phyloP scores from a whole-genome alignment of 2,888 invertebrate species.

The Acleris literana region DNA sequence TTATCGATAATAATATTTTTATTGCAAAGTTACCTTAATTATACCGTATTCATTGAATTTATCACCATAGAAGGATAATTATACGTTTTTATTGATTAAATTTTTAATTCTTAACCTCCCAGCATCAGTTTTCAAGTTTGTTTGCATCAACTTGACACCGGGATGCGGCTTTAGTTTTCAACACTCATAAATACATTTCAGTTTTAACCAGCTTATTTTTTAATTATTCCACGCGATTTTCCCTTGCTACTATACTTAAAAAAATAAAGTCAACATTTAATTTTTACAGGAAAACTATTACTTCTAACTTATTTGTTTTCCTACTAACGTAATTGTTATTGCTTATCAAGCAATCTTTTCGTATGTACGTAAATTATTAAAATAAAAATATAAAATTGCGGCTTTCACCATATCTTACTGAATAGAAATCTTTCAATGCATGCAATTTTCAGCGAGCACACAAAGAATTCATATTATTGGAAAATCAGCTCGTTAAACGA shows the following conservation, averaged over 20 bases:
- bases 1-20: too few relatives aligned
- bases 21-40: too few relatives aligned
- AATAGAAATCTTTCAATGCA: not conserved
- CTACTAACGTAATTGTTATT: too few relatives aligned
- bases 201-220: not conserved
- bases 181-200: not conserved
- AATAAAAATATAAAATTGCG: too few relatives aligned
- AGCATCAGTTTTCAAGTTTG: conserved; percentile 7
- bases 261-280: not conserved
- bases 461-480: conserved; percentile 33
- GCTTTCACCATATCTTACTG: too few relatives aligned
- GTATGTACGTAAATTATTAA: too few relatives aligned
- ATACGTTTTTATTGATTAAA: not conserved
- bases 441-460: conserved; percentile 5
- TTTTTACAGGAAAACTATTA: too few relatives aligned
- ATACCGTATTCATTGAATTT: too few relatives aligned
- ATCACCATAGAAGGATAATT: too few relatives aligned
- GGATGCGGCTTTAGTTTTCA: not conserved
- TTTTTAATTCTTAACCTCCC: not conserved
- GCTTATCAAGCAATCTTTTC: too few relatives aligned
- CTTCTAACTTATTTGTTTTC: too few relatives aligned
- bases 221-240: not conserved
- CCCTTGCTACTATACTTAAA: not conserved
- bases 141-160: conserved; percentile 1
- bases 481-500: conserved; percentile 31